Evolutionary conservation across 2,113 vertebrate species (phyloP).

Genomic region (Ophiodon elongatus): DNA sequence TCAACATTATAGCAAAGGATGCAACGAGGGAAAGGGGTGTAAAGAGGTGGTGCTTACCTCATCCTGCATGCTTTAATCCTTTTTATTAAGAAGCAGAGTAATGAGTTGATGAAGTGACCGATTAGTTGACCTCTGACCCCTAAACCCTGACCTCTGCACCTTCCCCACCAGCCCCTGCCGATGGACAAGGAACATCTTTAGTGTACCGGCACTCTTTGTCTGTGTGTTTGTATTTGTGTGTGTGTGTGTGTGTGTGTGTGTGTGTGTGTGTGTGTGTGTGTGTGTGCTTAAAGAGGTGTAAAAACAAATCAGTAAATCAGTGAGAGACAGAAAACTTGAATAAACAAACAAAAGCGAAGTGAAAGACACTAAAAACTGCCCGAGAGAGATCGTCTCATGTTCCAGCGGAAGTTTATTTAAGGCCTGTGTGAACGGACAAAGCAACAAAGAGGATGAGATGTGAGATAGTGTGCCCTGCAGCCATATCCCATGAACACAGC

Average conservation of each 20-base stretch:
- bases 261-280: conserved; percentile 35
- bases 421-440: conserved; percentile 45
- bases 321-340: conserved; percentile 39
- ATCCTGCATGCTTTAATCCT: conserved; percentile 77
- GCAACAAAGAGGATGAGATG: conserved; percentile 44
- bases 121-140: conserved; percentile 76
- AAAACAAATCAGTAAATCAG: conserved; percentile 60
- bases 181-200: conserved; percentile 79
- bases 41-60: conserved; percentile 50
- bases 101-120: conserved; percentile 82
- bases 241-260: conserved; percentile 37
- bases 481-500: conserved; percentile 54
- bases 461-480: conserved; percentile 20
- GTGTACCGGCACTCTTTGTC: conserved; percentile 44
- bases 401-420: conserved; percentile 68
- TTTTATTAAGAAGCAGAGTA: conserved; percentile 82
- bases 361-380: conserved; percentile 32
- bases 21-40: conserved; percentile 14
- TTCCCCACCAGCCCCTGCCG: conserved; percentile 60
- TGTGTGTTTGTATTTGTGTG: conserved; percentile 44
- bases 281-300: conserved; percentile 30
- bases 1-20: background rate
- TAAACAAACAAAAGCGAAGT: conserved; percentile 51
- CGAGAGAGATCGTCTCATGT: conserved; percentile 36
- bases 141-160: conserved; percentile 75